Conservation (phyloP, 2,113 vertebrate genomes). For the Neolamprologus tretocephalus region DNA sequence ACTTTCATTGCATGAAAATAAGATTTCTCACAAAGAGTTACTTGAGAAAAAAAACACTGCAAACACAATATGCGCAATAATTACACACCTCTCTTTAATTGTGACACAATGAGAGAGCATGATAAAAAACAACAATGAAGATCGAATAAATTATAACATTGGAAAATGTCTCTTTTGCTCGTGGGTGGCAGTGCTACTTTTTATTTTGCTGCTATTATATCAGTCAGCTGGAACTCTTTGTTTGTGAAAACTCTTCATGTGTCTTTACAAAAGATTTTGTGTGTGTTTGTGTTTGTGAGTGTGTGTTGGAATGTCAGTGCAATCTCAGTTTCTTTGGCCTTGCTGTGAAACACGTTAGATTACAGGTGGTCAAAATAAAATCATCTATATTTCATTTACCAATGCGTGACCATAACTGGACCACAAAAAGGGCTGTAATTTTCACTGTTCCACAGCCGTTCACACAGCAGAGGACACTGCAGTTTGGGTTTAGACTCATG, state of each 20-base stretch:
- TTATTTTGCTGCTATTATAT: neutral
- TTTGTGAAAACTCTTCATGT: neutral
- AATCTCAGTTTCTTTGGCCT: neutral
- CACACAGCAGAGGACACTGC: neutral
- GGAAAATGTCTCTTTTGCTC: neutral
- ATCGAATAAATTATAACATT: neutral
- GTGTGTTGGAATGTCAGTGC: too few relatives aligned
- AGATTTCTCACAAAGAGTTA: neutral
- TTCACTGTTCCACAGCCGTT: neutral
- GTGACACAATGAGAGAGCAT: neutral
- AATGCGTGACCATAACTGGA: neutral
- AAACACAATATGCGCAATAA: neutral
- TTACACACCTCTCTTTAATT: neutral
- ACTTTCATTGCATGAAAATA: neutral
- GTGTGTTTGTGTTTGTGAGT: neutral
- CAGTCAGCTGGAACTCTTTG: neutral
- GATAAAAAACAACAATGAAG: neutral
- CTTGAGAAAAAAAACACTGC: neutral
- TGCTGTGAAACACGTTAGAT: neutral
- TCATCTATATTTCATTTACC: neutral
- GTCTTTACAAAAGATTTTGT: neutral
- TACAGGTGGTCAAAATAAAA: neutral
- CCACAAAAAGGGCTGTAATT: neutral
- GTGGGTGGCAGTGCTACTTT: neutral
- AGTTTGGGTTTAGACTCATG: neutral